Conservation (phyloP, 1,140 invertebrate species). For the Ridgeia piscesae region DNA sequence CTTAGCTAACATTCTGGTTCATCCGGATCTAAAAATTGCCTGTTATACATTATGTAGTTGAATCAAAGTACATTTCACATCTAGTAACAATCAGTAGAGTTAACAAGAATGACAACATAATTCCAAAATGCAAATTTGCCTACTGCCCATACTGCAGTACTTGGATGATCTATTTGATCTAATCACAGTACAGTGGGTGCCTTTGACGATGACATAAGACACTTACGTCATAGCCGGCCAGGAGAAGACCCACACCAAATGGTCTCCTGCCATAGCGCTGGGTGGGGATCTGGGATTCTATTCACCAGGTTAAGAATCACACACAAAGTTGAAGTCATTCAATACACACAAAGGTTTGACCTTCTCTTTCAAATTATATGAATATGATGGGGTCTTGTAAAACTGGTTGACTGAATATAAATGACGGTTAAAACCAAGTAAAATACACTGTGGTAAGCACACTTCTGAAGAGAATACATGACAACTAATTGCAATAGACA, state of each 20-base stretch:
- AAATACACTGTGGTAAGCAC: too few species aligned
- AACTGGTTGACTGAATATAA: too few species aligned
- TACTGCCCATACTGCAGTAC: background rate
- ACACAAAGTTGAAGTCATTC: background rate
- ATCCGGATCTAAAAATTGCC: background rate
- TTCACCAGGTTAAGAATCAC: background rate
- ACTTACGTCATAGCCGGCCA: slow-evolving; percentile 94
- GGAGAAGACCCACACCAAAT: slow-evolving; percentile 93
- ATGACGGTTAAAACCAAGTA: too few species aligned
- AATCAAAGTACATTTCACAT: background rate
- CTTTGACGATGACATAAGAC: background rate
- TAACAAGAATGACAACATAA: background rate
- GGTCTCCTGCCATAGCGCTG: slow-evolving; percentile 96
- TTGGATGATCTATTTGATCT: background rate
- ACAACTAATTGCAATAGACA: background rate
- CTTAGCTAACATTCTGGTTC: background rate
- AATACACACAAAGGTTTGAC: background rate
- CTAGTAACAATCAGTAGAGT: background rate
- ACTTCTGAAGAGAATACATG: too few species aligned
- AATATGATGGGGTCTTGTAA: too few species aligned
- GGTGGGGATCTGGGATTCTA: slow-evolving; percentile 92
- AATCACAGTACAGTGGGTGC: background rate
- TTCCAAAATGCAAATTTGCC: background rate
- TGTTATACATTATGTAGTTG: background rate
- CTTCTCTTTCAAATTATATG: too few species aligned